phyloP scores from a whole-genome alignment of 2,113 vertebrate genomes.

The Furnarius figulus region DNA sequence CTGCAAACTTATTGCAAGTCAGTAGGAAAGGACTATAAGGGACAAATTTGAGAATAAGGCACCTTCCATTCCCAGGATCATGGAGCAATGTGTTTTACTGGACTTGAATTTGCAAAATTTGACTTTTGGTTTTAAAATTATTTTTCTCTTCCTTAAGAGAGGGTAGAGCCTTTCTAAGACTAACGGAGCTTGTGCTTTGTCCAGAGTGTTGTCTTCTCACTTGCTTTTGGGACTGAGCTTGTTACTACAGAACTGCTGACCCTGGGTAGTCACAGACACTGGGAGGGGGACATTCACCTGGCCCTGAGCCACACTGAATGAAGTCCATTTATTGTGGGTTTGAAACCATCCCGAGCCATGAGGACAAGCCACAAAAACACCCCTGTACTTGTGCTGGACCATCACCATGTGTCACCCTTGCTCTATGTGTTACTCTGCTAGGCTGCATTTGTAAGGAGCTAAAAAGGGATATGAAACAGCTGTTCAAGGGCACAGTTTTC shows the following conservation, averaged over 20 bases:
- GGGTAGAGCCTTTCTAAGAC: fast-evolving
- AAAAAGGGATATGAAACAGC: neutral
- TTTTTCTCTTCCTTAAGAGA: neutral
- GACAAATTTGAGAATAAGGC: neutral
- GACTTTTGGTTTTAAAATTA: neutral
- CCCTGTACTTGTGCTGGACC: neutral
- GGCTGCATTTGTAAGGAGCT: neutral
- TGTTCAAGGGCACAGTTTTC: fast-evolving
- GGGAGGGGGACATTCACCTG: neutral
- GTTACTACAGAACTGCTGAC: neutral
- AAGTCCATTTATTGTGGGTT: fast-evolving
- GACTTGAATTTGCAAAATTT: neutral
- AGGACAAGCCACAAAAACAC: too few relatives aligned
- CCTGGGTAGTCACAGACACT: neutral
- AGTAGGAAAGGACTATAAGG: neutral
- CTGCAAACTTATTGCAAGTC: neutral
- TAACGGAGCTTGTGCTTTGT: neutral
- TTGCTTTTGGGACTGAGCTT: neutral
- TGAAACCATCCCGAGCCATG: fast-evolving
- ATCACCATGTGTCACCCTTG: neutral
- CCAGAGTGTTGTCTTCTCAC: fast-evolving
- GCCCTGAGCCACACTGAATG: fast-evolving
- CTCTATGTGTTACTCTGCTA: neutral
- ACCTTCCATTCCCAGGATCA: neutral
- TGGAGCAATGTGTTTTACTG: neutral